phyloP scores from a whole-genome alignment of 2,797 vertebrate species.

The Rhadinocentrus ornatus region DNA sequence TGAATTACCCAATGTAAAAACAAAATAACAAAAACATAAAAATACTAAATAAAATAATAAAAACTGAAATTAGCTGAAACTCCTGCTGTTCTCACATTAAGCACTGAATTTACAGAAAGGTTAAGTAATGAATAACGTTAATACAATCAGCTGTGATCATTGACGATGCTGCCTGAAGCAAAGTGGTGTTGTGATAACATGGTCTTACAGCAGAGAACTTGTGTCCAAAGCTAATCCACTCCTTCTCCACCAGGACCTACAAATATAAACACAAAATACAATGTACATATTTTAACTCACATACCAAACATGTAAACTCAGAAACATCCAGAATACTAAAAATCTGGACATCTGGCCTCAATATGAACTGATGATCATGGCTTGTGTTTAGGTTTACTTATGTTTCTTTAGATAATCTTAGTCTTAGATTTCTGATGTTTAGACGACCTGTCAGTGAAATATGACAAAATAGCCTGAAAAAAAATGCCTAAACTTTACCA shows the following conservation, averaged over 20 bases:
- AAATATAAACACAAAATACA: constrained; percentile 5
- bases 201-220: constrained; percentile 88
- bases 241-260: constrained; percentile 91
- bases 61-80: neutral
- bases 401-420: too few relatives aligned
- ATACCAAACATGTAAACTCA: too few relatives aligned
- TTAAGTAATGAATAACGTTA: neutral
- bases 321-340: too few relatives aligned
- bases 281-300: too few relatives aligned
- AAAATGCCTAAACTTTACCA: too few relatives aligned
- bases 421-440: too few relatives aligned
- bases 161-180: neutral
- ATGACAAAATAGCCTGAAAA: too few relatives aligned
- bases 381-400: too few relatives aligned
- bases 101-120: neutral
- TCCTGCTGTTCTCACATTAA: neutral
- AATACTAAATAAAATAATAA: neutral
- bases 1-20: neutral
- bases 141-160: neutral
- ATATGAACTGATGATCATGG: too few relatives aligned
- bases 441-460: too few relatives aligned
- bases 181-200: neutral
- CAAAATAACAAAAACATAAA: too few relatives aligned
- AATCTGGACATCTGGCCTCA: too few relatives aligned
- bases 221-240: constrained; percentile 97